phyloP scores from a whole-genome alignment of 2,113 vertebrate genomes.

The Vanacampus margaritifer region DNA sequence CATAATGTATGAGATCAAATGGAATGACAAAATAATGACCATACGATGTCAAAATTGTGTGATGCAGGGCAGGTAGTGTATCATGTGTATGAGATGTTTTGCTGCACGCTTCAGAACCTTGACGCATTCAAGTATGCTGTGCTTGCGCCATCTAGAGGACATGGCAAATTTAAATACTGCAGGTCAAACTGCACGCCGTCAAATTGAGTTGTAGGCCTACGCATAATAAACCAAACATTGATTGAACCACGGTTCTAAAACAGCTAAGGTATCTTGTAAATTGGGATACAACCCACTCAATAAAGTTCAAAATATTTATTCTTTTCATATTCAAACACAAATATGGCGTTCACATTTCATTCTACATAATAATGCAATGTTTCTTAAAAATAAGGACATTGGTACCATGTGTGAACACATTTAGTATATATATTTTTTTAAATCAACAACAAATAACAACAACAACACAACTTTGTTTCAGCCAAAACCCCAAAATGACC shows the following conservation, averaged over 20 bases:
- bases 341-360: not conserved
- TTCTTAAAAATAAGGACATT: not conserved
- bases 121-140: slow-evolving; percentile 2
- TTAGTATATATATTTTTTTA: too few species aligned
- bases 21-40: too few species aligned
- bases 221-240: not conserved
- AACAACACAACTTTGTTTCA: too few species aligned
- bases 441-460: too few species aligned
- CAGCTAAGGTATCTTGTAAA: not conserved
- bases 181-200: not conserved
- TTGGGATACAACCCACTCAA: not conserved
- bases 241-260: not conserved
- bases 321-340: not conserved
- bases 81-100: not conserved
- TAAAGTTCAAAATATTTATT: not conserved
- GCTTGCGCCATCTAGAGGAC: slow-evolving; percentile 41
- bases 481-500: too few species aligned
- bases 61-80: too few species aligned
- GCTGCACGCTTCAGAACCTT: not conserved
- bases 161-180: too few species aligned
- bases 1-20: too few species aligned
- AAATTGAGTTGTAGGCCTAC: not conserved
- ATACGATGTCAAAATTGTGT: not conserved
- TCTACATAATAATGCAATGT: too few species aligned
- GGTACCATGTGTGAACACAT: too few species aligned